A percentile compares a stretch with the other conserved stretches of the same genome.
Evolutionary conservation across 2,113 vertebrate species (phyloP).

Genomic region (Cheirogaleus medius): DNA sequence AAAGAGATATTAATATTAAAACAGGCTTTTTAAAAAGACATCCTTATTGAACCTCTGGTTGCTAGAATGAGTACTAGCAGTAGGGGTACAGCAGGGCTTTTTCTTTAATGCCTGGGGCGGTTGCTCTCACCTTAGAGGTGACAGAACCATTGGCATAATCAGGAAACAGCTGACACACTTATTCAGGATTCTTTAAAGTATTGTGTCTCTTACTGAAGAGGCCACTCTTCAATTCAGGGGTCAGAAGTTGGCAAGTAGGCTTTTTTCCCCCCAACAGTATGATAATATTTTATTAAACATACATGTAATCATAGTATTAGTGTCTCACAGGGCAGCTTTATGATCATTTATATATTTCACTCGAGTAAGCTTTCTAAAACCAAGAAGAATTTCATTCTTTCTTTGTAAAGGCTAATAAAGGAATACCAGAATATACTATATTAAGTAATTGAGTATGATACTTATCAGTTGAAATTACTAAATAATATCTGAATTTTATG

Average conservation of each 20-base stretch:
- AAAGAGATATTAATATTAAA: background rate
- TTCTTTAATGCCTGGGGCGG: background rate
- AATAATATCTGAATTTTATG: slow-evolving; percentile 31
- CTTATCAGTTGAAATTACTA: background rate
- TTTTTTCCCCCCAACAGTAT: background rate
- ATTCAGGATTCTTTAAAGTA: slow-evolving; percentile 50
- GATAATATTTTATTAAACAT: slow-evolving; percentile 40
- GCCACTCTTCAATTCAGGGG: slow-evolving; percentile 49
- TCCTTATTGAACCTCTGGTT: background rate
- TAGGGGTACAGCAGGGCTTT: background rate
- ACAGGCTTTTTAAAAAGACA: background rate
- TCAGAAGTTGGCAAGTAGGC: slow-evolving; percentile 35
- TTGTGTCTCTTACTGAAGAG: background rate
- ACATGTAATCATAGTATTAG: background rate
- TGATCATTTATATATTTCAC: slow-evolving; percentile 31
- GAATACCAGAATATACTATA: background rate
- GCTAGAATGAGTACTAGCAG: background rate
- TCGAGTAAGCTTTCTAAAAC: slow-evolving; percentile 21
- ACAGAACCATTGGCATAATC: background rate
- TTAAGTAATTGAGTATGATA: background rate
- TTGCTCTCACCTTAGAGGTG: background rate
- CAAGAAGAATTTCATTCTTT: slow-evolving; percentile 1
- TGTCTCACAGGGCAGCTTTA: slow-evolving; percentile 12
- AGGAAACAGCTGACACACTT: slow-evolving; percentile 2
- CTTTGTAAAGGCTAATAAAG: background rate